Base-by-base conservation (phyloP, 2,113 vertebrate genomes). In the Corvus cornix region DNA sequence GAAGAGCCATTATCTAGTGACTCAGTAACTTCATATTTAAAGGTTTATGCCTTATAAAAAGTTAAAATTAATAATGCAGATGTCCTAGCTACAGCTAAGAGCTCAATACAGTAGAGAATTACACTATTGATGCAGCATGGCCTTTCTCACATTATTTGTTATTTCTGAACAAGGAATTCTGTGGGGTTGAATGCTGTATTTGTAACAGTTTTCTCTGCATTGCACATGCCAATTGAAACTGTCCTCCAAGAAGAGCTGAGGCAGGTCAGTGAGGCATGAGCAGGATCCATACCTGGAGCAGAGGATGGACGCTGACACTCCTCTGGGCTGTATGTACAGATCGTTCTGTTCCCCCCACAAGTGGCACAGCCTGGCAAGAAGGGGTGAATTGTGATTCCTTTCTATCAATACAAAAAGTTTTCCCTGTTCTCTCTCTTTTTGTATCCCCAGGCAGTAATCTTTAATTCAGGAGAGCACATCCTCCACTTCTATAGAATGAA, bases 121-220 rank as follows among this genome's bases (percentile, higher is more conserved):
- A 35, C 9, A 20, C 21, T 15, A 3, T 39, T 0, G 0, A 19
- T 3, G 41, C 68, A 73, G 51, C 35, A 3, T 0, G 1, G 28
- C 33, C 76, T 73, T 75, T 80, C 51, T 90, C 23, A 46, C 48
- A 22, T 49, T 58, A 8, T 35, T 68, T 4, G 0, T 60, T 76
- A 37, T 66, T 80, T 92, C 20, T 53, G 46, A 58, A 14, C 41
- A 90, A 76, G 20, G 24, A 64, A 13, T 55, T 60, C 80, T 1
- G 1, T 33, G 31, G n/a, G n/a, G 17, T 13, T 37, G 23, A 67
- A 37, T 18, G 26, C 10, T 84, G 16, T 51, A 10, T 53, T 75
- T 85, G 33, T 35, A 35, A 48, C 6, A 43, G 44, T 21, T n/a
- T 83, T 86, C 49, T 60, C 33, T 56, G 17, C 31, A 15, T 27